These are phyloP conservation scores for Ptilonorhynchus violaceus DNA, from an alignment of 2,113 vertebrate genomes.

Conservation along the genomic window DNA sequence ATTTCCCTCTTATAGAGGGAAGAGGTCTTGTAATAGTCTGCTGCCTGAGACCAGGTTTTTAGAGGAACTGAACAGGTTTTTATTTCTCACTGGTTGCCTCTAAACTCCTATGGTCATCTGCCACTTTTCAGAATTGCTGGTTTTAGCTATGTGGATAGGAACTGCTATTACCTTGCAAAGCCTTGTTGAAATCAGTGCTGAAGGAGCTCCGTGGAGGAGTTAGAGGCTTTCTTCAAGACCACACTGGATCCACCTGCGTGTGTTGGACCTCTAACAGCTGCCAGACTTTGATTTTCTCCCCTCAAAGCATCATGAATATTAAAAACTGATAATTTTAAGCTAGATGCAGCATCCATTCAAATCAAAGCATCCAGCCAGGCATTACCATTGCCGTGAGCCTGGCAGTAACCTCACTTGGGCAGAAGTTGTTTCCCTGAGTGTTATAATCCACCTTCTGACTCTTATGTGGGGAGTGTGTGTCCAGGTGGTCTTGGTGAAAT, in stretches of 20 bases:
- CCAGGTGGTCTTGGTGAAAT: neutral
- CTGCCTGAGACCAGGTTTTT: neutral
- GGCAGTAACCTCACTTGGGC: neutral
- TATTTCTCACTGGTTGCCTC: neutral
- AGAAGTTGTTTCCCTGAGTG: neutral
- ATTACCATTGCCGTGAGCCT: neutral
- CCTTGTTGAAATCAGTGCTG: neutral
- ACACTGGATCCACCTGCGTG: rapidly evolving
- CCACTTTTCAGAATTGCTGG: neutral
- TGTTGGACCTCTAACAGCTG: neutral
- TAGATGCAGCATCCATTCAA: neutral
- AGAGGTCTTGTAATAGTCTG: neutral
- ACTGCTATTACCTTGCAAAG: neutral
- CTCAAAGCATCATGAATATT: neutral
- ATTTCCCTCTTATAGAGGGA: neutral
- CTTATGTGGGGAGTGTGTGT: no score
- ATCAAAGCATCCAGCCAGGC: neutral
- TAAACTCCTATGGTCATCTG: neutral
- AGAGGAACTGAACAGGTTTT: neutral
- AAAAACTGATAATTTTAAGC: neutral
- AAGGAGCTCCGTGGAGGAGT: neutral
- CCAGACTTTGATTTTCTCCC: neutral
- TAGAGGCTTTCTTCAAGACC: neutral
- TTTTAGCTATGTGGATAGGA: neutral
- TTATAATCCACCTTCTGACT: neutral